These are phyloP conservation scores for Criorhina ranunculi DNA, from an alignment of 2,888 invertebrate genomes.

Conservation along the genomic window DNA sequence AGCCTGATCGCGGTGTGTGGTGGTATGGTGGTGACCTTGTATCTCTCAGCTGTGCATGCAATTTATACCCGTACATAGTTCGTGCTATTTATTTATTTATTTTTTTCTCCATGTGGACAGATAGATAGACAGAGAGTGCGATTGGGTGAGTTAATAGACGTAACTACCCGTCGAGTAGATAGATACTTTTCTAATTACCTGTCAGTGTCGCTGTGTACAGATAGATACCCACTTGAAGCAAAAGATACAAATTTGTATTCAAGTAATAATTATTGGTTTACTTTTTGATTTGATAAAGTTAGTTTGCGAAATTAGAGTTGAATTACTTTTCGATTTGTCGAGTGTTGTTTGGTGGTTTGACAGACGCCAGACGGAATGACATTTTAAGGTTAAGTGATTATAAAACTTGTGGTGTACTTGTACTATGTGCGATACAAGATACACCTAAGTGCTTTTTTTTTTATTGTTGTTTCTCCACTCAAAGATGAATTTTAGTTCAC, in stretches of 20 bases:
- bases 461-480: neutral
- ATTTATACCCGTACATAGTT: slow-evolving; percentile 8
- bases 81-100: slow-evolving; percentile 1
- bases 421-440: slow-evolving; percentile 7
- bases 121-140: neutral
- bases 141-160: neutral
- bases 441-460: slow-evolving; percentile 1
- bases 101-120: neutral
- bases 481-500: slow-evolving; percentile 8
- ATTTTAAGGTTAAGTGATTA: slow-evolving; percentile 44
- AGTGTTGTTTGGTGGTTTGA: slow-evolving; percentile 6
- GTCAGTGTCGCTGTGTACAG: slow-evolving; percentile 4
- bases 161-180: slow-evolving; percentile 16
- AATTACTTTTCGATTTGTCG: slow-evolving; percentile 49
- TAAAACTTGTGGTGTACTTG: slow-evolving; percentile 9
- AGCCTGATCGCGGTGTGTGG: neutral
- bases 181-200: slow-evolving; percentile 42
- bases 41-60: slow-evolving; percentile 44
- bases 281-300: slow-evolving; percentile 40
- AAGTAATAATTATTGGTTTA: slow-evolving; percentile 52
- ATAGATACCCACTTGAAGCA: slow-evolving; percentile 24
- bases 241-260: slow-evolving; percentile 46
- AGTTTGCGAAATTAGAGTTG: slow-evolving; percentile 56
- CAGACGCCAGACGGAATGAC: slow-evolving; percentile 30
- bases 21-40: slow-evolving; percentile 32